Base-by-base conservation (phyloP, 2,888 invertebrate genomes). In the Homarus gammarus region DNA sequence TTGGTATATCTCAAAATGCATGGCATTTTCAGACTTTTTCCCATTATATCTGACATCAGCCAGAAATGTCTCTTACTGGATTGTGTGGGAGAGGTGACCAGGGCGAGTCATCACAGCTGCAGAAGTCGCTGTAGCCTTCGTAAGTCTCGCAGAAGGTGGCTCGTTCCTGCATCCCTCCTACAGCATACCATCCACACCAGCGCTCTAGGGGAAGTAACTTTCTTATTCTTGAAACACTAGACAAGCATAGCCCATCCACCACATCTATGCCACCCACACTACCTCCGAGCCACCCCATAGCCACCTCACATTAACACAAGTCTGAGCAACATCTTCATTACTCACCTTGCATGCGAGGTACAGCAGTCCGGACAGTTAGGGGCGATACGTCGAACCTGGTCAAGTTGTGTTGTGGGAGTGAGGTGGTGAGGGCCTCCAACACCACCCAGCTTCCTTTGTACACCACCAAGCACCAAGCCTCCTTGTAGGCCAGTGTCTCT, bases 51-150 rank as follows among this genome's bases (percentile, higher is more conserved):
- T 49, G 15, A 49, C 15, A 12, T 49, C 49, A 22, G 22, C 22
- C 1, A 56, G 18, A 64, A 40, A 15, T 61, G 38, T n/a, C n/a
- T 38, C 64, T 82, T 44, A 64, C 68, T 8, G 27, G 27, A 12
- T 38, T 38, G n/a, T 12, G 36, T n/a, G 75, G 64, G 8, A 51
- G 61, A 6, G 85, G 85, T 22, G 85, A 68, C 78, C 78, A 72
- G 33, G 56, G 68, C 2, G 56, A 40, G 8, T 70, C 56, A 0
- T 79, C n/a, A 70, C 85, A 82, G 40, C 64, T 56, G 64, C 91
- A 91, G 70, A 89, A 89, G 40, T 56, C 70, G 27, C 86, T 85
- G 83, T 89, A 91, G 0, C 91, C 89, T 1, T 85, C 89, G 72
- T 86, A 89, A 18, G 40, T 33, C 12, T 40, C 79, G 31, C 91